Conservation (phyloP, 2,888 invertebrate genomes). For the Norana najaformis region DNA sequence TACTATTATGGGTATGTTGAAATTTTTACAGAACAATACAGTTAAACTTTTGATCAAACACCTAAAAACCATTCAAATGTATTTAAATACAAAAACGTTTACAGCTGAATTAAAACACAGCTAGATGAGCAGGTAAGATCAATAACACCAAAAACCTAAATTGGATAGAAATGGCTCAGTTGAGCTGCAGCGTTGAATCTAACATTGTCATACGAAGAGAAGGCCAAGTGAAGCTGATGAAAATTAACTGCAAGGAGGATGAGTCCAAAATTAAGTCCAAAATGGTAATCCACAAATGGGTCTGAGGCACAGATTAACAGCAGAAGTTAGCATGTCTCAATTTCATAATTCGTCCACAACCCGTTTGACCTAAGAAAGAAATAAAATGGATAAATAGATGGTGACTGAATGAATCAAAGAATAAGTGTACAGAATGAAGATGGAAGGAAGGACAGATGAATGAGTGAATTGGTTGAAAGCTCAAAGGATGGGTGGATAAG, state of each 20-base stretch:
- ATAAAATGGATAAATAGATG: not conserved
- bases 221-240: not conserved
- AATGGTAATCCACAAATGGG: not conserved
- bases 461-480: not conserved
- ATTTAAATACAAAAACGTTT: not conserved
- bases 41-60: not conserved
- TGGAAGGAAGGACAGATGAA: not conserved
- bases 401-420: not conserved
- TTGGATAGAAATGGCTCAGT: not conserved
- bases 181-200: not conserved
- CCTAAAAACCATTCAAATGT: not conserved
- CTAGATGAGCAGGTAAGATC: not conserved
- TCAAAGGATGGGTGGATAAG: too few relatives aligned
- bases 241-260: not conserved
- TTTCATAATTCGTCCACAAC: constrained; percentile 7
- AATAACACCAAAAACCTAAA: not conserved
- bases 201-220: not conserved
- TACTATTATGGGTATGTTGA: not conserved
- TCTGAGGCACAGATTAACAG: constrained; percentile 21
- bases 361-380: constrained; percentile 16
- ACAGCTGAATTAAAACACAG: not conserved
- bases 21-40: not conserved
- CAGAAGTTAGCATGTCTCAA: not conserved
- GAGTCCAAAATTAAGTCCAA: not conserved
- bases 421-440: not conserved